These are phyloP conservation scores for Drosophila nigricruria DNA, from an alignment of 2,888 invertebrate species.

Conservation along the genomic window DNA sequence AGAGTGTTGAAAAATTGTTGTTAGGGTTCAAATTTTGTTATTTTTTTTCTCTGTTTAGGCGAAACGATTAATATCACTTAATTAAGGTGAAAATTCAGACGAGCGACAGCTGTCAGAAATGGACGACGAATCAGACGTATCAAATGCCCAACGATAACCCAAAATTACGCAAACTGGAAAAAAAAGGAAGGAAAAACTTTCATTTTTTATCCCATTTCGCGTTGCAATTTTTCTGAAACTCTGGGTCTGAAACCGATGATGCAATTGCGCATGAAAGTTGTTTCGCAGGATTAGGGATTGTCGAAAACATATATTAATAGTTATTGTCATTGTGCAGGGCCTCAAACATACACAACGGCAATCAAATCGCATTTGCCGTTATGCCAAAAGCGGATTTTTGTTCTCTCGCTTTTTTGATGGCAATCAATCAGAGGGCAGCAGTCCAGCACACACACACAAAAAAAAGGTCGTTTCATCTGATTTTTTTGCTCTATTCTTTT, in stretches of 20 bases:
- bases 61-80: slow-evolving; percentile 78
- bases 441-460: slow-evolving; percentile 16
- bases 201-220: slow-evolving; percentile 42
- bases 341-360: slow-evolving; percentile 40
- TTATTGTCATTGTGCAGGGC: slow-evolving; percentile 54
- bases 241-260: slow-evolving; percentile 25
- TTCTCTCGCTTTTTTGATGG: slow-evolving; percentile 63
- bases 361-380: slow-evolving; percentile 77
- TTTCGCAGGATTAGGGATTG: slow-evolving; percentile 65
- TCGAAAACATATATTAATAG: slow-evolving; percentile 79
- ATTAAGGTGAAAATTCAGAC: slow-evolving; percentile 79
- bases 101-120: slow-evolving; percentile 76
- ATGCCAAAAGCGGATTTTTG: slow-evolving; percentile 76
- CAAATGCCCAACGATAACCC: slow-evolving; percentile 61
- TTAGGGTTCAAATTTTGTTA: slow-evolving; percentile 3
- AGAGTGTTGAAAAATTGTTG: slow-evolving; percentile 40
- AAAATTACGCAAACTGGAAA: slow-evolving; percentile 38
- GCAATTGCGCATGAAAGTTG: slow-evolving; percentile 72
- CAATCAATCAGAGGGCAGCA: slow-evolving; percentile 75
- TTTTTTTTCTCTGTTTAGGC: slow-evolving; percentile 20
- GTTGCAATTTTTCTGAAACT: slow-evolving; percentile 46
- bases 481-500: slow-evolving; percentile 45
- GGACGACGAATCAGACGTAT: slow-evolving; percentile 54
- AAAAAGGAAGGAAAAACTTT: slow-evolving; percentile 36
- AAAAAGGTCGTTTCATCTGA: slow-evolving; percentile 46